A percentile compares a stretch with the other conserved stretches of the same genome.
Evolutionary conservation across 2,113 vertebrate genomes (phyloP).

Genomic region (Pseudorasbora parva): DNA sequence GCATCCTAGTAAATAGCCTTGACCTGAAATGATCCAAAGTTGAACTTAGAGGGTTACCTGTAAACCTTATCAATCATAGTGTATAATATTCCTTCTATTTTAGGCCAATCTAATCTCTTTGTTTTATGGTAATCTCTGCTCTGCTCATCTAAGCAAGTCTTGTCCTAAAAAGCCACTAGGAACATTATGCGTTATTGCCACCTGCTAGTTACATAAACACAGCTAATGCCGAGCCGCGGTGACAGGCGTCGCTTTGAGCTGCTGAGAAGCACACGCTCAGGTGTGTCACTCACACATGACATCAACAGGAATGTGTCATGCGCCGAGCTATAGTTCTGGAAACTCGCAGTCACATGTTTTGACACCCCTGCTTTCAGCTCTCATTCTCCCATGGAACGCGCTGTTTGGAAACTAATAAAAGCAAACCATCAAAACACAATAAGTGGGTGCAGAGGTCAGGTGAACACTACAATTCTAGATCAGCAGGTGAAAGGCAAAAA

Average conservation of each 20-base stretch:
- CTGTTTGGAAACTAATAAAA: constrained; percentile 13
- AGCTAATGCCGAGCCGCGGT: constrained; percentile 52
- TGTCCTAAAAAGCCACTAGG: constrained; percentile 55
- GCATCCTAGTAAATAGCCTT: background rate
- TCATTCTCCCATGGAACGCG: background rate
- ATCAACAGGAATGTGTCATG: constrained; percentile 15
- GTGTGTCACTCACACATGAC: constrained; percentile 47
- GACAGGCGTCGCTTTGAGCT: background rate
- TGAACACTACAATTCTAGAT: background rate
- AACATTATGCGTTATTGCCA: constrained; percentile 57
- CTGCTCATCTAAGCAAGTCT: constrained; percentile 65
- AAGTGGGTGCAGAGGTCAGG: background rate
- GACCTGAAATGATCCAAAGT: background rate
- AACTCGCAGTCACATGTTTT: constrained; percentile 24
- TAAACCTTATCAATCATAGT: constrained; percentile 29
- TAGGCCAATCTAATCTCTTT: constrained; percentile 54
- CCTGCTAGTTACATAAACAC: constrained; percentile 64
- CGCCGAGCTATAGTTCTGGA: constrained; percentile 9
- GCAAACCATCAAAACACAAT: constrained; percentile 16
- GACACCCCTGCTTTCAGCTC: background rate
- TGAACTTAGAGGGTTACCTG: background rate
- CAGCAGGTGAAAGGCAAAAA: background rate
- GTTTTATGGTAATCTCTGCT: constrained; percentile 62
- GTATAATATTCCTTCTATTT: constrained; percentile 31
- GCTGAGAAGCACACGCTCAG: constrained; percentile 35